A percentile compares a stretch with the other conserved stretches of the same genome.
phyloP scores from a whole-genome alignment of 2,797 vertebrate genomes.

The Champsocephalus gunnari region DNA sequence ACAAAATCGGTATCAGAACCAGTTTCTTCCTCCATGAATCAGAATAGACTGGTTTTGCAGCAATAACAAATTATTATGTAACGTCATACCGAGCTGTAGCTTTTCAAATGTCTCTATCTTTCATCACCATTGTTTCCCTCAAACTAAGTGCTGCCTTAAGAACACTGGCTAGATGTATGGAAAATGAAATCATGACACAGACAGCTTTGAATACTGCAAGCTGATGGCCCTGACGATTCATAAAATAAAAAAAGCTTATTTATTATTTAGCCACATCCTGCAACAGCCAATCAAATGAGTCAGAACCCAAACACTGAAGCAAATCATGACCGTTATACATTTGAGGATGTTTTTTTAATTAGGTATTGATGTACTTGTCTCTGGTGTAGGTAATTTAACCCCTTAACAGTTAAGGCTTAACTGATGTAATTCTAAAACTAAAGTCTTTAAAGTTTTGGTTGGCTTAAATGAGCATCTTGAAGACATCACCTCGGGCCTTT shows the following conservation, averaged over 20 bases:
- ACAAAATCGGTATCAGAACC: too few relatives aligned
- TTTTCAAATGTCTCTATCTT: neutral
- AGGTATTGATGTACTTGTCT: neutral
- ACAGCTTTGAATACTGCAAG: neutral
- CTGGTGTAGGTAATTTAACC: neutral
- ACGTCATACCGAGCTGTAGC: neutral
- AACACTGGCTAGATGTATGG: too few relatives aligned
- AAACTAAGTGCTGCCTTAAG: neutral
- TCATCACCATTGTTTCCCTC: too few relatives aligned
- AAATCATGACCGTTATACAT: too few relatives aligned
- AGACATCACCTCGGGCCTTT: neutral
- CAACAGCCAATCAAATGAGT: neutral
- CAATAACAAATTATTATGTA: neutral
- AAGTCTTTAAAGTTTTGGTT: neutral
- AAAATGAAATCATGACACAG: neutral
- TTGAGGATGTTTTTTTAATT: neutral
- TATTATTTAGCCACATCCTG: neutral
- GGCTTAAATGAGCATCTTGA: neutral
- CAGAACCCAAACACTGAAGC: neutral
- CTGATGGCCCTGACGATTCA: neutral
- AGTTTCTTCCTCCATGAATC: neutral
- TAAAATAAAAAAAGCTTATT: neutral
- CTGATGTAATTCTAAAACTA: neutral
- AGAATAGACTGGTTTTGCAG: neutral
- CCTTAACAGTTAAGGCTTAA: too few relatives aligned